Evolutionary conservation across 2,888 invertebrate species (phyloP).

Genomic region (Andrena minutula): DNA sequence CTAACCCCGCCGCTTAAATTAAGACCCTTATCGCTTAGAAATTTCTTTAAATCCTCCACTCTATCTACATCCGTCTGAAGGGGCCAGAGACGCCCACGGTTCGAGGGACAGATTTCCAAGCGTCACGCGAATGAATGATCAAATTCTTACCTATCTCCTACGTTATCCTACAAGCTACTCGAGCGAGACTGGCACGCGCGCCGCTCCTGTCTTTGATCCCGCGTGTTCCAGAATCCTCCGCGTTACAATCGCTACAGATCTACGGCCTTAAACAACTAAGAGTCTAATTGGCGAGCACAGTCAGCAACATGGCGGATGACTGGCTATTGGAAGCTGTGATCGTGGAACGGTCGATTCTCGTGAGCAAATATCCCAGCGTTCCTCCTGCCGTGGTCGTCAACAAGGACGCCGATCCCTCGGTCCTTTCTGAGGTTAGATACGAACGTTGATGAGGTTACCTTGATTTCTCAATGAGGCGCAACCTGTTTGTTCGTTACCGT

Average conservation of each 20-base stretch:
- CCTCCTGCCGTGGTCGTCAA: neutral
- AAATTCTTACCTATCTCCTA: slow-evolving; percentile 2
- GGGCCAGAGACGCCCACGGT: neutral
- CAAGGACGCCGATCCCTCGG: neutral
- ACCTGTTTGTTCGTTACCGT: neutral
- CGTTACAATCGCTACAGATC: neutral
- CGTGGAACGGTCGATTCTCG: neutral
- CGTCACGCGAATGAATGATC: neutral
- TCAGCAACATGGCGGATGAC: neutral
- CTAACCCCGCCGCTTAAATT: neutral
- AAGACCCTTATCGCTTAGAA: neutral
- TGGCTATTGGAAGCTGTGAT: neutral
- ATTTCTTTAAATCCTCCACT: neutral
- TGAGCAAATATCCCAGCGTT: neutral
- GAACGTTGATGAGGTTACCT: neutral
- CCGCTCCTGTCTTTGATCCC: too few relatives aligned
- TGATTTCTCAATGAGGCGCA: neutral
- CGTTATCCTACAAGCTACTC: neutral
- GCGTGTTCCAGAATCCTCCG: too few relatives aligned
- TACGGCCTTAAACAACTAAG: neutral
- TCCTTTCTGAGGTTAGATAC: neutral
- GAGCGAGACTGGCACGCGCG: neutral
- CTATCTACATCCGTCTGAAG: slow-evolving; percentile 6
- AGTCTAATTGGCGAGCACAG: slow-evolving; percentile 11
- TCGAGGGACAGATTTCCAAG: neutral